phyloP scores from a whole-genome alignment of 2,113 vertebrate genomes.

The Synodontis membranacea region DNA sequence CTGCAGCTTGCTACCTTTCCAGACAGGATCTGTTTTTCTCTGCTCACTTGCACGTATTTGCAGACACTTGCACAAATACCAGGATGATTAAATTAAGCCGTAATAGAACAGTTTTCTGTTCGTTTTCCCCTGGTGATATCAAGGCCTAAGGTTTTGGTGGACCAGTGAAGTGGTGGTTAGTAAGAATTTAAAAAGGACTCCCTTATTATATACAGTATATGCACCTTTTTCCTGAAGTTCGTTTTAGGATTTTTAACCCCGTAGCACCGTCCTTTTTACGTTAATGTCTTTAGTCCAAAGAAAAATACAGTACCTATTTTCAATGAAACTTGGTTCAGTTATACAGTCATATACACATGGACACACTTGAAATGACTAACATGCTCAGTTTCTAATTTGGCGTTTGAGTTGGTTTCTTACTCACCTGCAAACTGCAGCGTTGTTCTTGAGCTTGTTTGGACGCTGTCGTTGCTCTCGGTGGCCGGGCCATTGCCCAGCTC shows the following conservation, averaged over 20 bases:
- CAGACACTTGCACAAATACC: neutral
- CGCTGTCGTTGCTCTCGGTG: conserved; percentile 35
- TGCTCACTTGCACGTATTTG: conserved; percentile 46
- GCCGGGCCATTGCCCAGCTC: conserved; percentile 40
- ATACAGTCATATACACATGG: neutral
- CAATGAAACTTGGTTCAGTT: neutral
- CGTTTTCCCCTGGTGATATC: neutral
- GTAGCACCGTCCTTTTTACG: neutral
- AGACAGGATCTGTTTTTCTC: conserved; percentile 34
- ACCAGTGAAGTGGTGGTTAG: neutral
- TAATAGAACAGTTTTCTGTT: neutral
- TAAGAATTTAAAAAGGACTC: neutral
- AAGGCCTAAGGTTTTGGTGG: neutral
- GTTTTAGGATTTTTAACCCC: neutral
- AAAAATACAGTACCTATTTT: neutral
- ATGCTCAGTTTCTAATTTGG: conserved; percentile 11
- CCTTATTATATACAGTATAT: neutral
- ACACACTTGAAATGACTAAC: conserved; percentile 39
- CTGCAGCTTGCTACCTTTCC: conserved; percentile 37
- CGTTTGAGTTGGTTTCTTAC: conserved; percentile 47
- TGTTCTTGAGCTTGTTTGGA: conserved; percentile 41
- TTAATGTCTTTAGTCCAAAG: neutral
- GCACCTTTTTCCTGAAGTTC: neutral
- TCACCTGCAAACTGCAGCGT: conserved; percentile 19
- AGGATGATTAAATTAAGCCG: neutral